Evolutionary conservation across 2,888 invertebrate species (phyloP).

Genomic region (Microctonus aethiopoides): DNA sequence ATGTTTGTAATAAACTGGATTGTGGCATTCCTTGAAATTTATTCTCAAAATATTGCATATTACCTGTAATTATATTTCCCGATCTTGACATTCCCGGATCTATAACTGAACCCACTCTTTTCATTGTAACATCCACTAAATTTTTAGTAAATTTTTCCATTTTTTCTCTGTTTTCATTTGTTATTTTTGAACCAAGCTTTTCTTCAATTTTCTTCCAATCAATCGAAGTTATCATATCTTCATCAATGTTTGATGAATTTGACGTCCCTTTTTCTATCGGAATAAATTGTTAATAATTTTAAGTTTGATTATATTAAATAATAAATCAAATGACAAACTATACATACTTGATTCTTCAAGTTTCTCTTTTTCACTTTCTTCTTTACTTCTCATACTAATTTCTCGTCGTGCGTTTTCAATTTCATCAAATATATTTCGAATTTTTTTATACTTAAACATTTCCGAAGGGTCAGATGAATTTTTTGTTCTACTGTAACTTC

Average conservation of each 20-base stretch:
- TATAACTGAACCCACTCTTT: constrained; percentile 32
- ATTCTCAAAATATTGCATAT: neutral
- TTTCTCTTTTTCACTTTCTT: neutral
- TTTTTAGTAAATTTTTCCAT: constrained; percentile 38
- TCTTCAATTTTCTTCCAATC: constrained; percentile 38
- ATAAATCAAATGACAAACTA: neutral
- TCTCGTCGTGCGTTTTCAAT: neutral
- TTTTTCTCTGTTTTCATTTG: constrained; percentile 29
- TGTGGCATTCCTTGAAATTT: neutral
- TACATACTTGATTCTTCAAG: constrained; percentile 6
- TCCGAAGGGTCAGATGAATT: neutral
- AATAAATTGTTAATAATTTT: neutral
- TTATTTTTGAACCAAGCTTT: constrained; percentile 29
- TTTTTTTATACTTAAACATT: constrained; percentile 17
- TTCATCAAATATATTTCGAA: constrained; percentile 19
- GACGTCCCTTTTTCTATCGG: neutral
- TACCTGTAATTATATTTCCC: neutral
- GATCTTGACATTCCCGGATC: neutral
- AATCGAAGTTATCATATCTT: constrained; percentile 30
- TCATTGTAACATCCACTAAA: constrained; percentile 40
- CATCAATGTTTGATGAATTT: neutral
- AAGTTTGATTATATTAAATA: neutral
- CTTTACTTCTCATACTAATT: neutral
- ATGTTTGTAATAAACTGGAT: constrained; percentile 18
- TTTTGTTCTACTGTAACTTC: neutral